Conservation (phyloP, 2,113 vertebrate genomes). For the Pao palembangensis region DNA sequence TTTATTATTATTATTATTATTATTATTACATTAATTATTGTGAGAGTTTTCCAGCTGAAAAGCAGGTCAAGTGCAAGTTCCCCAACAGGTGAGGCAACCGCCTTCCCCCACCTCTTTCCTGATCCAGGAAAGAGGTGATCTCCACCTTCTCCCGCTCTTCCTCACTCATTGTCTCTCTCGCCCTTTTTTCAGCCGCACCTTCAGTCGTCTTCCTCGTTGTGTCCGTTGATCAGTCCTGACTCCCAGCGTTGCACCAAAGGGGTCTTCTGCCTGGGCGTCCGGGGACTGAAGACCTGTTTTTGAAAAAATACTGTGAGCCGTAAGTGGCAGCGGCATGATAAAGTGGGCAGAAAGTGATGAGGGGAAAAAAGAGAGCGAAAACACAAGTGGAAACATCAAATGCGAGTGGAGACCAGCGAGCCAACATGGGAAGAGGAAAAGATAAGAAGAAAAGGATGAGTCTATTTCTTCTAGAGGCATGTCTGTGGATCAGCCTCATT, state of each 20-base stretch:
- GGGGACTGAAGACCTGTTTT: constrained; percentile 9
- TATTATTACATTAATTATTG: no score
- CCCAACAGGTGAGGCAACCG: no score
- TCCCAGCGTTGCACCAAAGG: constrained; percentile 74
- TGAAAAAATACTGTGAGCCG: constrained; percentile 13
- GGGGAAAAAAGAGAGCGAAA: background rate
- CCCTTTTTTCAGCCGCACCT: constrained; percentile 3
- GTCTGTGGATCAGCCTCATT: constrained; percentile 42
- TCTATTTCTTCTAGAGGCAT: constrained; percentile 16
- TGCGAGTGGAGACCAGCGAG: background rate
- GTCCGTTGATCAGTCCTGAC: constrained; percentile 63
- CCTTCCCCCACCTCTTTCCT: no score
- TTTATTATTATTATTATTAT: no score
- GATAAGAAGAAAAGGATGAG: constrained; percentile 20
- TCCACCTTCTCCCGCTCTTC: constrained; percentile 24
- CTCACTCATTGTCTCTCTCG: background rate
- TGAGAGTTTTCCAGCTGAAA: no score
- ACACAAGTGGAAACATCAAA: background rate
- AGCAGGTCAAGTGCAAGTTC: no score
- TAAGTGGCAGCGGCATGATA: no score
- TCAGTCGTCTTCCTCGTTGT: constrained; percentile 26
- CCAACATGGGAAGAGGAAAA: constrained; percentile 6
- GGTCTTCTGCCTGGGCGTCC: constrained; percentile 60
- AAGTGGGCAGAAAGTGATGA: background rate
- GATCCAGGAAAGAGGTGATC: no score